Conservation (phyloP, 2,113 vertebrate genomes). For the Sapajus apella region DNA sequence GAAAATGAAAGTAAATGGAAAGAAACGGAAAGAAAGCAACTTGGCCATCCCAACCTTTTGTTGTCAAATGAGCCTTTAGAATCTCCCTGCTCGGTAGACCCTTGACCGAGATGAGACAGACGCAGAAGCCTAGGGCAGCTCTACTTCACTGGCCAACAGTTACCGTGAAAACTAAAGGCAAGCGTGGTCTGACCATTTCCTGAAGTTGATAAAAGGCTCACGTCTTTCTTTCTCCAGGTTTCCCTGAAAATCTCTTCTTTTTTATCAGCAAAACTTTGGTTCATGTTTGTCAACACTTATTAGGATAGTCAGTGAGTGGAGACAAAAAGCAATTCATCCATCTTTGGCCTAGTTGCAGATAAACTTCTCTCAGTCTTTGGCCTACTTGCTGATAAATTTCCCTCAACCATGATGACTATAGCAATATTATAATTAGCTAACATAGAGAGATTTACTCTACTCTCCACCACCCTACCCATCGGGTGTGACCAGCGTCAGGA, state of each 20-base stretch:
- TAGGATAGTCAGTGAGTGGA: neutral
- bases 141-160: neutral
- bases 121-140: neutral
- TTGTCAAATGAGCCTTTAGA: neutral
- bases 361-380: neutral
- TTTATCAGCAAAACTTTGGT: constrained; percentile 4
- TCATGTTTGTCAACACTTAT: neutral
- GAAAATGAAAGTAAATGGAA: neutral
- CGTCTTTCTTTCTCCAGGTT: neutral
- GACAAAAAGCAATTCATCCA: constrained; percentile 1
- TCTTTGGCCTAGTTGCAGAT: neutral
- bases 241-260: neutral
- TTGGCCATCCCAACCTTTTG: neutral
- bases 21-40: neutral
- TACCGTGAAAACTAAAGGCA: neutral
- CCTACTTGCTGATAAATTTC: neutral
- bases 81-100: neutral
- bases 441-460: neutral
- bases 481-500: neutral
- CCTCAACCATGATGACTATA: constrained; percentile 30
- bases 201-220: neutral
- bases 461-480: neutral
- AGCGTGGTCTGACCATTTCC: neutral
- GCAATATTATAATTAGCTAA: constrained; percentile 39
- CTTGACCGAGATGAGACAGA: neutral